phyloP scores from a whole-genome alignment of 1,140 invertebrate genomes.

The Drosophila carrolli region DNA sequence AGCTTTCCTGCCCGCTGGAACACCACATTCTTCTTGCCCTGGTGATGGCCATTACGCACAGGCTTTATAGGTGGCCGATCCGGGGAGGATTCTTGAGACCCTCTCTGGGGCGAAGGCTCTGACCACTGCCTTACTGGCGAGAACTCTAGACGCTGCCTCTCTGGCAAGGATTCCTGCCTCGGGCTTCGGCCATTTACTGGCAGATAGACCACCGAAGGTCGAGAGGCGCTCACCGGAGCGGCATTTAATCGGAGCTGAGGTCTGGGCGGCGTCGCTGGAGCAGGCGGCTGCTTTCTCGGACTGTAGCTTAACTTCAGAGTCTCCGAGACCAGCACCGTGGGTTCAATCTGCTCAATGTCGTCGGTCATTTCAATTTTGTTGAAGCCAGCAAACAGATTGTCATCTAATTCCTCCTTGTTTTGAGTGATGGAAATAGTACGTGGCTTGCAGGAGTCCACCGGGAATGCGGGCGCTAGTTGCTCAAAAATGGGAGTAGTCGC shows the following conservation, averaged over 20 bases:
- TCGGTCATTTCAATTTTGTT: slow-evolving; percentile 65
- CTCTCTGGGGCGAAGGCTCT: background rate
- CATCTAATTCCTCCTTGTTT: slow-evolving; percentile 77
- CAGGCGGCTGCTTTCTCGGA: slow-evolving; percentile 47
- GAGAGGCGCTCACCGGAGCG: background rate
- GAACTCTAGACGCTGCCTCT: background rate
- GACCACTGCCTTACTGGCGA: background rate
- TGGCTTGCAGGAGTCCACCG: slow-evolving; percentile 30
- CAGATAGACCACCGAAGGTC: slow-evolving; percentile 36
- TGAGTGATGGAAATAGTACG: slow-evolving; percentile 68
- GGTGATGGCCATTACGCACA: slow-evolving; percentile 47
- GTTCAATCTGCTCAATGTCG: slow-evolving; percentile 74
- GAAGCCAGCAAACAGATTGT: slow-evolving; percentile 72
- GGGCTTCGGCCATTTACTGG: slow-evolving; percentile 33
- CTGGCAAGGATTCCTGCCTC: slow-evolving; percentile 10
- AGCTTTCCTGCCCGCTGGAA: slow-evolving; percentile 78
- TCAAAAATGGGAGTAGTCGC: background rate
- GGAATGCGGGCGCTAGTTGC: background rate
- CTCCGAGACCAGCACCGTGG: slow-evolving; percentile 69
- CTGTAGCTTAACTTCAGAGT: slow-evolving; percentile 59
- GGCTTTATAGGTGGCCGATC: slow-evolving; percentile 2
- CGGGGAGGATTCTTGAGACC: background rate
- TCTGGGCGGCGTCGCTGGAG: background rate
- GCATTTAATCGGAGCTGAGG: slow-evolving; percentile 18
- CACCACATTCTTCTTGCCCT: slow-evolving; percentile 61